phyloP scores from a whole-genome alignment of 1,140 invertebrate species.

The Ceratina calcarata region DNA sequence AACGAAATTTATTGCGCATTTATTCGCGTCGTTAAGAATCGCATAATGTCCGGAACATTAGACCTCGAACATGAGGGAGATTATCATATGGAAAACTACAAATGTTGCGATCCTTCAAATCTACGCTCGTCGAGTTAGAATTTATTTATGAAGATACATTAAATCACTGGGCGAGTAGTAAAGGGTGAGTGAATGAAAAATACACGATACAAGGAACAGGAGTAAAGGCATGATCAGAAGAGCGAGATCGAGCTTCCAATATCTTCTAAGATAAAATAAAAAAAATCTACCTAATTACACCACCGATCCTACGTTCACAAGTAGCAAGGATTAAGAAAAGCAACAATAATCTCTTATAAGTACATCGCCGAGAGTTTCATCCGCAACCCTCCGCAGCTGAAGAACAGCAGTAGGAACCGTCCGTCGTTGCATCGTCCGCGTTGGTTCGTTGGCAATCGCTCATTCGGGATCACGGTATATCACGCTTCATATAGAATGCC shows the following conservation, averaged over 20 bases:
- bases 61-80: not conserved
- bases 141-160: too few species aligned
- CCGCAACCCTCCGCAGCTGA: conserved; percentile 36
- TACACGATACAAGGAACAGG: too few species aligned
- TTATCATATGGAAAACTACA: not conserved
- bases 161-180: too few species aligned
- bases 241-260: too few species aligned
- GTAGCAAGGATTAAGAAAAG: not conserved
- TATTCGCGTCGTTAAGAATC: conserved; percentile 4
- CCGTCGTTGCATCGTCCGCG: conserved; percentile 54
- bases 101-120: not conserved
- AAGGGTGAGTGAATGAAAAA: too few species aligned
- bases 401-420: conserved; percentile 47
- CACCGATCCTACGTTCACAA: not conserved
- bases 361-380: not conserved
- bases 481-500: conserved; percentile 76
- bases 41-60: conserved; percentile 6
- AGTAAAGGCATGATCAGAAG: too few species aligned
- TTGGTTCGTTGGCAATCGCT: conserved; percentile 75
- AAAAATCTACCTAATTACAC: not conserved
- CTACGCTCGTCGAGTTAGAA: too few species aligned
- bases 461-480: conserved; percentile 78
- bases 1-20: not conserved
- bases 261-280: not conserved
- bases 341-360: not conserved